Evolutionary conservation across 2,113 vertebrate species (phyloP).

Genomic region (Tiliqua scincoides): DNA sequence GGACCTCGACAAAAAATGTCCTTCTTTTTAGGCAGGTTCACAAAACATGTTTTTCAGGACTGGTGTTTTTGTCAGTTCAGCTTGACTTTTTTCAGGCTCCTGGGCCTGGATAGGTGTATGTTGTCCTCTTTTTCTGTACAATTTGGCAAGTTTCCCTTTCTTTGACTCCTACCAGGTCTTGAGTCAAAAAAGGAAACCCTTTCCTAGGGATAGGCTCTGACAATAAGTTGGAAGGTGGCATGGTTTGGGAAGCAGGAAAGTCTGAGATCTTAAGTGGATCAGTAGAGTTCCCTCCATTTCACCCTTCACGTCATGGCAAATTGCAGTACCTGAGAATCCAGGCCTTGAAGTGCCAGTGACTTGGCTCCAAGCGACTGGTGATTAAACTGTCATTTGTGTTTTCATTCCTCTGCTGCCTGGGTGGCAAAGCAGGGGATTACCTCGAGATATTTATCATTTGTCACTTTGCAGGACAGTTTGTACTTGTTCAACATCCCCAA

Average conservation of each 20-base stretch:
- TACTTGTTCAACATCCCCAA: conserved; percentile 2
- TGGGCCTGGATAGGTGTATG: neutral
- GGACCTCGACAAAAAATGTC: neutral
- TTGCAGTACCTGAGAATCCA: accelerated
- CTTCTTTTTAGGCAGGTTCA: neutral
- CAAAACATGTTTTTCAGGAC: neutral
- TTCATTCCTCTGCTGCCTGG: accelerated
- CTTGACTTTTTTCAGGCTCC: neutral
- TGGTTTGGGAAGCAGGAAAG: neutral
- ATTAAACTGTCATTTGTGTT: neutral
- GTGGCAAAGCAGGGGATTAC: neutral
- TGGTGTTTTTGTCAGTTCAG: neutral
- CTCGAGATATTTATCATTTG: conserved; percentile 22
- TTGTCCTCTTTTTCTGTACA: neutral
- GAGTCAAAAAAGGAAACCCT: neutral
- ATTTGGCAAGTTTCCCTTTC: neutral
- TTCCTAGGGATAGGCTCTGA: neutral
- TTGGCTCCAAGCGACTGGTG: neutral
- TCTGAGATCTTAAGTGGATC: neutral
- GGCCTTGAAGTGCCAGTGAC: neutral
- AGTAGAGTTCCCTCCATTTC: accelerated
- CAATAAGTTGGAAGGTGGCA: conserved; percentile 24
- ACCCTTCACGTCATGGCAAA: neutral
- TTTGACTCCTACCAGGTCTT: neutral
- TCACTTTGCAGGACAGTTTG: conserved; percentile 9